Evolutionary conservation across 2,888 invertebrate genomes (phyloP), one percentile per base, ranked within the genome.

Genomic region (Sesia apiformis): DNA sequence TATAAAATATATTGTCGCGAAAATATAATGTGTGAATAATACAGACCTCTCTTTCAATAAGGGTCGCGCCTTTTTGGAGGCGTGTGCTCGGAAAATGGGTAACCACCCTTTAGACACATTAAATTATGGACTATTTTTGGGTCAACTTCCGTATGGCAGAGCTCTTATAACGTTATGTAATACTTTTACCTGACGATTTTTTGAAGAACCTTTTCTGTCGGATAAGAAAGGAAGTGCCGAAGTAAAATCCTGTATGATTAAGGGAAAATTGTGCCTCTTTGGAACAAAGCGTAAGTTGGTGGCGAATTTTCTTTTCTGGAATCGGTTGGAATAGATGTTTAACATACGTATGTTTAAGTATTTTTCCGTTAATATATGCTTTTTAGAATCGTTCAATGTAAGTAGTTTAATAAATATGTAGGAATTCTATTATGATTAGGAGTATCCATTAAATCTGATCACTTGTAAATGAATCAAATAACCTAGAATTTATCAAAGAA

Each of bases 41-140:
- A 70, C 63, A 77, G 72, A 68, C 71, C 72, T 67, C 65, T 70
- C 69, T 74, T 83, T 81, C 80, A 84, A 84, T 84, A 81, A 76
- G 74, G 78, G 73, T 68, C 66, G 68, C 67, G 69, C 73, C 70
- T 75, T 76, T 62, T 81, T 78, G 63, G 61, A 76, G 73, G 76
- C 70, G 70, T 67, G 67, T 66, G 66, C 67, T 72, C 69, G 74
- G 74, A 78, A 80, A 81, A 79, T 79, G 81, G 78, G 79, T 81
- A 78, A 78, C 68, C 66, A 78, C 78, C 83, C 79, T 77, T 84
- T 78, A 71, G 72, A 69, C 61, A 74, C 78, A 84, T 84, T 83
- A 81, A 83, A 81, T 83, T 81, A 83, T 80, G 72, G 72, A 74
- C 77, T 76, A 74, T 80, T 78, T 82, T 77, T 63, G 66, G 72